Evolutionary conservation across 2,888 invertebrate genomes (phyloP).

Genomic region (Erebia palarica): DNA sequence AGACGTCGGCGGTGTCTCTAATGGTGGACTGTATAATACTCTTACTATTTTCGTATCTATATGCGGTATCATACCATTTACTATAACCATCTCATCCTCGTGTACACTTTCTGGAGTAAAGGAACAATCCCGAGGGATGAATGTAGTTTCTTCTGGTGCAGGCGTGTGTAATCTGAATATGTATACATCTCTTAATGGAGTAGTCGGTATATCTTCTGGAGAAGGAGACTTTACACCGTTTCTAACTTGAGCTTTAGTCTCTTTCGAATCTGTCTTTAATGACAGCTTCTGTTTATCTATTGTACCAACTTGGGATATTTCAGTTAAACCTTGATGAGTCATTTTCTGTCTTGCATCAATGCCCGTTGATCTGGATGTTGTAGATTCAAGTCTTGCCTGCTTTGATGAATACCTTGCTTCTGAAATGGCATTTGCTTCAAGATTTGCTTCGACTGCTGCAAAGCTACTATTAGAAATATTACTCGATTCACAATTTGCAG

Average conservation of each 20-base stretch:
- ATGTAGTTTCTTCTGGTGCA: slow-evolving; percentile 58
- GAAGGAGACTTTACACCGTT: slow-evolving; percentile 41
- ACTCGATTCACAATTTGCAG: neutral
- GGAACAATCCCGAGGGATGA: slow-evolving; percentile 53
- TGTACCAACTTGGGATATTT: slow-evolving; percentile 12
- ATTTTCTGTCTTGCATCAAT: slow-evolving; percentile 8
- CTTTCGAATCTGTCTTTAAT: neutral
- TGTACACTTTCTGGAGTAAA: slow-evolving; percentile 50
- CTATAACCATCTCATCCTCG: slow-evolving; percentile 66
- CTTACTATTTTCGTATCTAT: slow-evolving; percentile 64
- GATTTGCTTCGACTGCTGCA: neutral
- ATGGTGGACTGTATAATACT: slow-evolving; percentile 64
- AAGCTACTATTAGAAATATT: neutral
- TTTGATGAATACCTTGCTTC: neutral
- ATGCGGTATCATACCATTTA: slow-evolving; percentile 66
- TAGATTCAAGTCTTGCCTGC: slow-evolving; percentile 5
- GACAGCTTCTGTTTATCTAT: neutral
- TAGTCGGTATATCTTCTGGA: slow-evolving; percentile 62
- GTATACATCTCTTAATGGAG: slow-evolving; percentile 73
- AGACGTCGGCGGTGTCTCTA: slow-evolving; percentile 58
- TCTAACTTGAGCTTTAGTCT: slow-evolving; percentile 29
- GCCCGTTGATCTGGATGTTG: neutral
- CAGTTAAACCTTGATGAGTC: neutral
- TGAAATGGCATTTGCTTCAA: neutral
- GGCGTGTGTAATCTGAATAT: slow-evolving; percentile 64